Base-by-base conservation (phyloP, 2,888 invertebrate species). In the Hirtodrosophila cameraria region DNA sequence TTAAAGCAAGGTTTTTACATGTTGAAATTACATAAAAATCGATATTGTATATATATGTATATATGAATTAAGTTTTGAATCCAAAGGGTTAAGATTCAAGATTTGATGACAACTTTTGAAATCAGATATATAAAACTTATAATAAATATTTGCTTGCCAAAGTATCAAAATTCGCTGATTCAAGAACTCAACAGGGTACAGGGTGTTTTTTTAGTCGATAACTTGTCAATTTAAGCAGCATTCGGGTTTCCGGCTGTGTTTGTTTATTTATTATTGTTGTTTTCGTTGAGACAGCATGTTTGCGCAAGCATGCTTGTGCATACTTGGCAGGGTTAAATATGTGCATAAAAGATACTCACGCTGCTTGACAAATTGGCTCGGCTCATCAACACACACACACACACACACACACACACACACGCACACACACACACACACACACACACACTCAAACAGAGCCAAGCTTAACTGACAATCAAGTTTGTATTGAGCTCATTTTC, bases 281-380 rank as follows among this genome's bases (percentile, higher is more conserved):
- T 39, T 16, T 18, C 9, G 18, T 49, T 28, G 33, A 11, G 42
- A 12, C 36, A 27, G 53, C 54, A 45, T 53, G 43, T 48, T 71
- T 64, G 25, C 53, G 43, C 59, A 59, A 74, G 54, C 67, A 61
- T 70, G 52, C 60, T 54, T 54, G 31, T 39, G 49, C 42, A 33
- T 39, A 53, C 46, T 54, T 50, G 48, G 25, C 50, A 6, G 33
- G n/a, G n/a, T n/a, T n/a, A n/a, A n/a, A 36, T 25, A 55, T 42
- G 31, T 41, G 31, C 46, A 48, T 50, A 30, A 52, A 18, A 38
- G 31, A 45, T 41, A 39, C 39, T 36, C 28, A 30, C 20, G 25
- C 18, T 43, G 11, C 4, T 12, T 16, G 11, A 18, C 50, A 58
- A 52, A 66, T 20, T 53, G 48, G 23, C 12, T n/a, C n/a, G n/a